These are phyloP conservation scores for Pheosia gnoma DNA, from an alignment of 2,888 invertebrate genomes.

Conservation along the genomic window DNA sequence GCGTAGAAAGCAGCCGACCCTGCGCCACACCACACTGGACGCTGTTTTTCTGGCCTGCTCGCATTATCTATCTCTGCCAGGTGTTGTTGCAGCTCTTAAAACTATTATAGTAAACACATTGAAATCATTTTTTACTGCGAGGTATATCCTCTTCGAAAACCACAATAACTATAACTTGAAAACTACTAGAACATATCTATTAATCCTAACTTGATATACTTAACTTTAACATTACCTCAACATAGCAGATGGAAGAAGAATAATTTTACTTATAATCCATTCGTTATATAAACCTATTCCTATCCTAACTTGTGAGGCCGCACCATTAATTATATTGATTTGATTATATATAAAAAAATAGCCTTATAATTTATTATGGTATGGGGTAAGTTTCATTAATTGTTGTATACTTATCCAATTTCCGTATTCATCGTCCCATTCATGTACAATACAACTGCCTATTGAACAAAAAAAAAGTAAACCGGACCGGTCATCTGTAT, in stretches of 20 bases:
- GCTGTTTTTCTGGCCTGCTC: conserved; percentile 1
- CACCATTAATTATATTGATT: neutral
- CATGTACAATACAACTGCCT: conserved; percentile 32
- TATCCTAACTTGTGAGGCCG: too few relatives aligned
- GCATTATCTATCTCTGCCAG: conserved; percentile 6
- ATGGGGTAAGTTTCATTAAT: neutral
- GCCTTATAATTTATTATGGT: neutral
- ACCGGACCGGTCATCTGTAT: conserved; percentile 54
- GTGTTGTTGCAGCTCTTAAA: neutral
- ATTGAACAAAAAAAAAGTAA: conserved; percentile 47
- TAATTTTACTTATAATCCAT: too few relatives aligned
- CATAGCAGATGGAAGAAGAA: too few relatives aligned
- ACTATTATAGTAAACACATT: too few relatives aligned
- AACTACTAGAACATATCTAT: too few relatives aligned
- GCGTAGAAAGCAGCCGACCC: conserved; percentile 50
- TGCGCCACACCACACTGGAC: conserved; percentile 15
- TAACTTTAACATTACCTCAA: too few relatives aligned
- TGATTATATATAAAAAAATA: too few relatives aligned
- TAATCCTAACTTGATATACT: too few relatives aligned
- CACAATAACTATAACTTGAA: too few relatives aligned
- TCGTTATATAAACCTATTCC: too few relatives aligned
- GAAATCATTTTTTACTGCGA: too few relatives aligned
- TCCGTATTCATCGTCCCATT: conserved; percentile 22
- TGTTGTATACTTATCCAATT: conserved; percentile 11
- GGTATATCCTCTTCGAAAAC: too few relatives aligned